Evolutionary conservation across 2,113 vertebrate genomes (phyloP).

Genomic region (Toxotes jaculatrix): DNA sequence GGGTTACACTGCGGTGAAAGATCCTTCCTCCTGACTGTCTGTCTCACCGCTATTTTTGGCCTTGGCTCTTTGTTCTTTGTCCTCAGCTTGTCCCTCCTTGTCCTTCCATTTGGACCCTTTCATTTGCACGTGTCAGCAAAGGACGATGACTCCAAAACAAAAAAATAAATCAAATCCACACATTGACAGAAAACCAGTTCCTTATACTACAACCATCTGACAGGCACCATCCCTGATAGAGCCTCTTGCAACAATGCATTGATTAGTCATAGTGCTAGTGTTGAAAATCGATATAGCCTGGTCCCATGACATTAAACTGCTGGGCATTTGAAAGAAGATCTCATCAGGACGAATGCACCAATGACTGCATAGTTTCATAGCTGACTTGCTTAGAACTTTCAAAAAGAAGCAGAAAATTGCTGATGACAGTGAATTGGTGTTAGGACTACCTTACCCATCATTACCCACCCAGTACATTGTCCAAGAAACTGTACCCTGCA

Average conservation of each 20-base stretch:
- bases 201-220: constrained; percentile 14
- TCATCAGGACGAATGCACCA: background rate
- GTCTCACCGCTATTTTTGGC: constrained; percentile 22
- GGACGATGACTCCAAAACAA: background rate
- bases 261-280: constrained; percentile 28
- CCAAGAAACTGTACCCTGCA: background rate
- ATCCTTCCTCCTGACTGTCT: background rate
- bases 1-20: background rate
- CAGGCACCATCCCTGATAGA: background rate
- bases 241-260: background rate
- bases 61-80: background rate
- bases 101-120: background rate
- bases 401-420: background rate
- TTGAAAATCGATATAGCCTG: constrained; percentile 30
- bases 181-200: background rate
- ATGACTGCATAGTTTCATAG: background rate
- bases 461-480: background rate
- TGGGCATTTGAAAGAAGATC: background rate
- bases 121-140: background rate
- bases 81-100: constrained; percentile 5
- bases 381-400: background rate
- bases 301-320: constrained; percentile 26
- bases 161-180: background rate
- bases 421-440: background rate
- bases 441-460: background rate